Base-by-base conservation (phyloP, 2,113 vertebrate species). In the Oryzias celebensis region DNA sequence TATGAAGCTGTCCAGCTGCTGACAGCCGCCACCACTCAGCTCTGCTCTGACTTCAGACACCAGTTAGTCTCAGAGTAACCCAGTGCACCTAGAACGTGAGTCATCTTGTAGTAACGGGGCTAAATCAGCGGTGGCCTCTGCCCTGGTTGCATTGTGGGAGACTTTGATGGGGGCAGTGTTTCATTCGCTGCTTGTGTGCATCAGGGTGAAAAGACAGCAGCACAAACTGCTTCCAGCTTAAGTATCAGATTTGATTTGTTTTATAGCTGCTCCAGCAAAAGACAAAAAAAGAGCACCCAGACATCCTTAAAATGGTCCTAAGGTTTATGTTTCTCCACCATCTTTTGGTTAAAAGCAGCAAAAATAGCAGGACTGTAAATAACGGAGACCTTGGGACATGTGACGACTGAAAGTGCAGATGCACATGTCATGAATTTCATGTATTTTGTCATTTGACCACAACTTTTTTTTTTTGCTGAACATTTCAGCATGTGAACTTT, bases 1-100 rank as follows among this genome's bases (percentile, higher is more conserved):
- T 77, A 72, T 71, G 81, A 82, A 68, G 18, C 71, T 60, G 68
- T 83, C 78, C 81, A 78, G 78, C 81, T 81, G 71, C 80, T 74
- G 72, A 76, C 59, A 49, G 62, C 46, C 26, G 58, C 73, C 61
- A 71, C 71, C 69, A 51, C 73, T 83, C 83, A 62, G 63, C 63
- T 64, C 17, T 28, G 23, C 28, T 20, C 48, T 66, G 71, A 83
- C 78, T 68, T 73, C 71, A 69, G 66, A 70, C 73, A 73, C 75
- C 70, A 67, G 71, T 80, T 76, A 75, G 65, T 77, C 85, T 60
- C 68, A 22, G 69, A 69, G 56, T 80, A 72, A 84, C 84, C 80
- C 71, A 44, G 46, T 52, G 45, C 77, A 82, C 80, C 81, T 65
- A 68, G 20, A 81, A 65, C 42, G 15, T 71, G 67, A 79, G 72